These are phyloP conservation scores for Muntiacus muntjak DNA, from an alignment of 2,113 vertebrate species.

Conservation along the genomic window DNA sequence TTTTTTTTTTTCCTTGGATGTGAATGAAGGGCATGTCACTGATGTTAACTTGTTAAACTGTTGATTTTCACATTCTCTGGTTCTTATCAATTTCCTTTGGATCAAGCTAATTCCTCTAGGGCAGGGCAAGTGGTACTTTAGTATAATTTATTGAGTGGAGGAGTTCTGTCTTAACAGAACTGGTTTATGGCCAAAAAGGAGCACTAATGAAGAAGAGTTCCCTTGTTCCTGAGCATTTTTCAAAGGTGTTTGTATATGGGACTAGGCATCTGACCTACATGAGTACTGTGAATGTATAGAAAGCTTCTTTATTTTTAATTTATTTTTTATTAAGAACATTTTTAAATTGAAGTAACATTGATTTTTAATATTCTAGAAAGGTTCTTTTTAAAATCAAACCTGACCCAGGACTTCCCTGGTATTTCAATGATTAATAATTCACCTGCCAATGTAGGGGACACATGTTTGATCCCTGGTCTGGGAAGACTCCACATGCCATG, in stretches of 20 bases:
- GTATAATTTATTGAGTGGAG: not conserved
- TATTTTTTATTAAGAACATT: not conserved
- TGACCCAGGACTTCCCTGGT: not conserved
- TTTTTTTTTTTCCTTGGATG: not conserved
- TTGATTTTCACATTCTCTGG: not conserved
- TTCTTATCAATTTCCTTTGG: slow-evolving; percentile 9
- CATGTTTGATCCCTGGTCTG: not conserved
- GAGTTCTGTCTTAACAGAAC: not conserved
- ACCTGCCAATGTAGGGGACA: not conserved
- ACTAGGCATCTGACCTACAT: not conserved
- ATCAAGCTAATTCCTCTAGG: not conserved
- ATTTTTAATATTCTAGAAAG: not conserved
- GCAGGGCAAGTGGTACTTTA: not conserved
- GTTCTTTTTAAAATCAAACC: not conserved
- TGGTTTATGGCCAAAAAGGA: not conserved
- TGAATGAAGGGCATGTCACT: not conserved
- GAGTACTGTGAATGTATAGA: not conserved
- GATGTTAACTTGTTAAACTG: not conserved
- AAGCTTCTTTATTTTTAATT: not conserved
- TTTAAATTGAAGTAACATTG: not conserved
- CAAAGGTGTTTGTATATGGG: not conserved
- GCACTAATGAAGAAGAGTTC: not conserved
- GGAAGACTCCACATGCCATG: not conserved
- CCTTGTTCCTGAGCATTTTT: not conserved
- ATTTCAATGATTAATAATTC: not conserved